phyloP scores from a whole-genome alignment of 2,888 invertebrate genomes.

The Dorcus hopei region DNA sequence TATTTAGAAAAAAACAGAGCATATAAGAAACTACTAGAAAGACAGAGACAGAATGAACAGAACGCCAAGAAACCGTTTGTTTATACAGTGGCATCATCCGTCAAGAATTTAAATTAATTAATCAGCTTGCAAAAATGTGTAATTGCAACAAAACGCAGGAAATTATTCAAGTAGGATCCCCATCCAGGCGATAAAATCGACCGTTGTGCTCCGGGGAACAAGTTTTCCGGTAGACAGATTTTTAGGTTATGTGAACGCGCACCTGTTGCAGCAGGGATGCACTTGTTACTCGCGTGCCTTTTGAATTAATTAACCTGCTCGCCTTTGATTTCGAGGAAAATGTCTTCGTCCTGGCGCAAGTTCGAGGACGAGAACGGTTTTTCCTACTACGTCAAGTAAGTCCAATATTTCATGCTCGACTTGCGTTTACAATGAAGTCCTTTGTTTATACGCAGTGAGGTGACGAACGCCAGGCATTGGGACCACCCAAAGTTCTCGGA shows the following conservation, averaged over 20 bases:
- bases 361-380: slow-evolving; percentile 60
- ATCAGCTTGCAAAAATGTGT: neutral
- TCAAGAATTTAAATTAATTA: slow-evolving; percentile 9
- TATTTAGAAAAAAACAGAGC: neutral
- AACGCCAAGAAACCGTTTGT: slow-evolving; percentile 11
- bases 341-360: slow-evolving; percentile 52
- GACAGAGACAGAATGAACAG: neutral
- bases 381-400: slow-evolving; percentile 59
- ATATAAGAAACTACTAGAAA: neutral
- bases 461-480: slow-evolving; percentile 53
- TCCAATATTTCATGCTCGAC: slow-evolving; percentile 17
- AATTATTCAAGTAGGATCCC: neutral
- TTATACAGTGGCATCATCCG: slow-evolving; percentile 2
- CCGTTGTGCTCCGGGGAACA: neutral
- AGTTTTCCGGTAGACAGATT: neutral
- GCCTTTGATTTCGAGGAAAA: slow-evolving; percentile 9
- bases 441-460: slow-evolving; percentile 45
- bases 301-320: neutral
- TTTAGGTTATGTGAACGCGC: slow-evolving; percentile 6
- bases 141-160: neutral
- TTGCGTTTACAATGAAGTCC: neutral
- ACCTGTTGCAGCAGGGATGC: neutral
- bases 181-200: neutral
- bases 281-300: slow-evolving; percentile 5
- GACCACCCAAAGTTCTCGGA: slow-evolving; percentile 61